A percentile compares a stretch with the other conserved stretches of the same genome.
These are phyloP conservation scores for Pachycephala philippinensis DNA, from an alignment of 2,113 vertebrate species.

Conservation along the genomic window DNA sequence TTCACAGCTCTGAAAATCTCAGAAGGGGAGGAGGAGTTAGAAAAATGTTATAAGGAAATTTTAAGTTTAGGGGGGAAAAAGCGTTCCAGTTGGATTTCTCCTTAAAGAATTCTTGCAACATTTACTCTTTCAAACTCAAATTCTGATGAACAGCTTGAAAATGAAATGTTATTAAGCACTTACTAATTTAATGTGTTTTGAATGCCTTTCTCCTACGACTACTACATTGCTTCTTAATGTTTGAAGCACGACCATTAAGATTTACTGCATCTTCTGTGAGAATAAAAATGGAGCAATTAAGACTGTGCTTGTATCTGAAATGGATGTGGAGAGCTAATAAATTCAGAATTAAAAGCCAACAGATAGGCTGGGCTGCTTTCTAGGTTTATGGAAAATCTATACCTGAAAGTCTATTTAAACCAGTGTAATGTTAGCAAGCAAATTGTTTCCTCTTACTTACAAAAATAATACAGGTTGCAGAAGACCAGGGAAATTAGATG, in stretches of 20 bases:
- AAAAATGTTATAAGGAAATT: conserved; percentile 6
- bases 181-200: conserved; percentile 63
- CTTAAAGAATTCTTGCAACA: conserved; percentile 20
- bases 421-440: conserved; percentile 37
- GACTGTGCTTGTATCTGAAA: conserved; percentile 65
- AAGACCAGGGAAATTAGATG: neutral
- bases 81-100: neutral
- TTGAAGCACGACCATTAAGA: conserved; percentile 61
- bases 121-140: conserved; percentile 56
- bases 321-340: conserved; percentile 65
- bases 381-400: conserved; percentile 73
- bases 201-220: conserved; percentile 63
- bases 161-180: conserved; percentile 51
- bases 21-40: neutral
- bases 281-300: conserved; percentile 78
- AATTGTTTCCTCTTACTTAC: conserved; percentile 47
- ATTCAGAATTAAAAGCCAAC: conserved; percentile 74
- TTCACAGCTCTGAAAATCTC: conserved; percentile 50
- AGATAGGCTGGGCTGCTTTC: conserved; percentile 54
- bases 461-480: conserved; percentile 26
- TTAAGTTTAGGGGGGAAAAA: neutral
- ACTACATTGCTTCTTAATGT: conserved; percentile 56
- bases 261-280: conserved; percentile 71
- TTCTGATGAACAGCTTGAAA: conserved; percentile 67
- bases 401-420: conserved; percentile 69